phyloP scores from a whole-genome alignment of 2,888 invertebrate genomes.

The Junonia oenone region DNA sequence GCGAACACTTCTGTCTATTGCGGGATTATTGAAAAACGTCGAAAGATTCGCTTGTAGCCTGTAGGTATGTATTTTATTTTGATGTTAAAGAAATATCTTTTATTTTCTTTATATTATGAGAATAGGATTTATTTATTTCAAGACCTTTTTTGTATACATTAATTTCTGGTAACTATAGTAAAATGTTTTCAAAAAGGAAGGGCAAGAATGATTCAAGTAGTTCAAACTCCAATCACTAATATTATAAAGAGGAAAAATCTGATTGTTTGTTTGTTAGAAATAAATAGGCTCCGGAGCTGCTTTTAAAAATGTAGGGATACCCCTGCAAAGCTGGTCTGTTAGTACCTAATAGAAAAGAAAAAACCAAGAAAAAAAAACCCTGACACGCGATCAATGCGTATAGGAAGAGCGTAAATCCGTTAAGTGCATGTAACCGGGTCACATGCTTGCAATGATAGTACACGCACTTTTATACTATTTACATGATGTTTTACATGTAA shows the following conservation, averaged over 20 bases:
- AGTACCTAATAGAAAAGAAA: not conserved
- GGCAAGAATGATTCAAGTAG: no score
- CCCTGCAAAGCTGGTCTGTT: not conserved
- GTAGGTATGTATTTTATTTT: no score
- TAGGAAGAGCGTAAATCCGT: not conserved
- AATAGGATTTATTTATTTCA: no score
- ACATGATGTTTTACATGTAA: no score
- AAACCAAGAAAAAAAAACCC: not conserved
- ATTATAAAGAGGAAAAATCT: no score
- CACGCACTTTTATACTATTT: not conserved
- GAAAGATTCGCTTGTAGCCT: constrained; percentile 11
- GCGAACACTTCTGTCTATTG: constrained; percentile 19
- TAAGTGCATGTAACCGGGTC: not conserved
- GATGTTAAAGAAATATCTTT: not conserved
- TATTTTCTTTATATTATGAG: not conserved
- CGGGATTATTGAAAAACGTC: constrained; percentile 21
- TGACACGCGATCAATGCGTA: not conserved
- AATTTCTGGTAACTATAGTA: no score
- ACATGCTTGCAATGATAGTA: not conserved
- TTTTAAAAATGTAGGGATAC: no score
- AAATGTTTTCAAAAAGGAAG: no score
- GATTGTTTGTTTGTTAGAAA: no score
- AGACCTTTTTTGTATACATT: no score
- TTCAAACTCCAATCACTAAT: no score
- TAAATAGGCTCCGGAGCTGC: no score